Conservation (phyloP, 2,888 invertebrate species). For the Sarcophaga variegata region DNA sequence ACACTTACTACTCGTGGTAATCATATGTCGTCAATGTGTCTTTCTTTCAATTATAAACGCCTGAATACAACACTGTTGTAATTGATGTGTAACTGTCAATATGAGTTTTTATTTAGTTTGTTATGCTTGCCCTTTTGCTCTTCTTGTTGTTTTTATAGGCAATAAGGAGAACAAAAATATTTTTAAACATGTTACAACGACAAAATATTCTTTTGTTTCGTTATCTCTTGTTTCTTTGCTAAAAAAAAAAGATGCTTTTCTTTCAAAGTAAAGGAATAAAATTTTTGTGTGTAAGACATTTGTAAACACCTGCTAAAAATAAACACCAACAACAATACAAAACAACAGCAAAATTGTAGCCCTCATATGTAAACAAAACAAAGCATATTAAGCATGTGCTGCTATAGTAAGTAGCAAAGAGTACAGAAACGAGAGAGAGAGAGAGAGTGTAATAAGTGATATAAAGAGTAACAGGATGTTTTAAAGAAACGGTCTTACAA, state of each 20-base stretch:
- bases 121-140: background rate
- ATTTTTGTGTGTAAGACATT: background rate
- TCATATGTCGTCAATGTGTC: background rate
- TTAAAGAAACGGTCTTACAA: background rate
- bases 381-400: background rate
- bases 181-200: background rate
- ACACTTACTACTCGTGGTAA: background rate
- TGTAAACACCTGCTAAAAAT: conserved; percentile 56
- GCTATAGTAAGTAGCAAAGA: background rate
- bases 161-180: background rate
- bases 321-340: background rate
- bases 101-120: background rate
- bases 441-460: too few species aligned
- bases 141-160: background rate
- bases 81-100: conserved; percentile 24
- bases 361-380: conserved; percentile 35
- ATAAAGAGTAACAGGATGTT: too few species aligned
- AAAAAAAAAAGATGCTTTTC: conserved; percentile 9
- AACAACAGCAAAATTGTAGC: conserved; percentile 22
- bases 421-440: background rate
- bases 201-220: background rate
- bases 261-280: background rate
- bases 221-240: too few species aligned
- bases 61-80: background rate
- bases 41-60: background rate